phyloP scores from a whole-genome alignment of 2,797 vertebrate genomes.

The Eremophila alpestris region DNA sequence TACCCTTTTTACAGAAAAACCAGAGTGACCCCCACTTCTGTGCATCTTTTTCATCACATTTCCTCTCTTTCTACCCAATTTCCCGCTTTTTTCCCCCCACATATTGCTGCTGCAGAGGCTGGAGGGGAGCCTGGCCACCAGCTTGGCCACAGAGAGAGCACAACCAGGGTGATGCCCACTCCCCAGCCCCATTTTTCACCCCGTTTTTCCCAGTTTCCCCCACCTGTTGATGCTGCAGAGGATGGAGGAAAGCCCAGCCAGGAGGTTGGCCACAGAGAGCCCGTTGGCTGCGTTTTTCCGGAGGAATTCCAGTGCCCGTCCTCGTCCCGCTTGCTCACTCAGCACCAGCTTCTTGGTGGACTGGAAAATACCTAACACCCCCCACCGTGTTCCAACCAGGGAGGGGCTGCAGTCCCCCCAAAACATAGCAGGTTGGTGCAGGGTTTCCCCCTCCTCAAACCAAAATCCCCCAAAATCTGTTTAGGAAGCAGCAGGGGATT shows the following conservation, averaged over 20 bases:
- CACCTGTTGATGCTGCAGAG: constrained; percentile 91
- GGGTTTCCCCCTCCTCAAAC: neutral
- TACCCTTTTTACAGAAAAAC: neutral
- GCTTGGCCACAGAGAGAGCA: neutral
- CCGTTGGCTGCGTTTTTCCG: constrained; percentile 88
- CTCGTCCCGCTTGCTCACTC: constrained; percentile 63
- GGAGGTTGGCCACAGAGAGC: constrained; percentile 87
- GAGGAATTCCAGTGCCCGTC: constrained; percentile 82
- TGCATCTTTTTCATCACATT: neutral
- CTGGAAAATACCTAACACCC: constrained; percentile 82
- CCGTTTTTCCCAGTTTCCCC: neutral
- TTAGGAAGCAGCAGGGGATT: neutral
- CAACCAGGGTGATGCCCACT: neutral
- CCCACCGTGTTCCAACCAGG: neutral
- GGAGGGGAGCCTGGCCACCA: constrained; percentile 78
- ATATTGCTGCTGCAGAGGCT: constrained; percentile 86
- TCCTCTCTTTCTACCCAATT: neutral
- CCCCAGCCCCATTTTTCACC: neutral
- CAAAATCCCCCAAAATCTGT: neutral
- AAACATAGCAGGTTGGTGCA: neutral
- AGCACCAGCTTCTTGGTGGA: constrained; percentile 80
- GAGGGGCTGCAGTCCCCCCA: neutral
- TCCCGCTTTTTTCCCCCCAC: constrained; percentile 45
- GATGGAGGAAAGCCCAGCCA: constrained; percentile 90
- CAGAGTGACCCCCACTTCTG: neutral